These are phyloP conservation scores for Drosophila pseudotakahashii DNA, from an alignment of 2,888 invertebrate species.

Conservation along the genomic window DNA sequence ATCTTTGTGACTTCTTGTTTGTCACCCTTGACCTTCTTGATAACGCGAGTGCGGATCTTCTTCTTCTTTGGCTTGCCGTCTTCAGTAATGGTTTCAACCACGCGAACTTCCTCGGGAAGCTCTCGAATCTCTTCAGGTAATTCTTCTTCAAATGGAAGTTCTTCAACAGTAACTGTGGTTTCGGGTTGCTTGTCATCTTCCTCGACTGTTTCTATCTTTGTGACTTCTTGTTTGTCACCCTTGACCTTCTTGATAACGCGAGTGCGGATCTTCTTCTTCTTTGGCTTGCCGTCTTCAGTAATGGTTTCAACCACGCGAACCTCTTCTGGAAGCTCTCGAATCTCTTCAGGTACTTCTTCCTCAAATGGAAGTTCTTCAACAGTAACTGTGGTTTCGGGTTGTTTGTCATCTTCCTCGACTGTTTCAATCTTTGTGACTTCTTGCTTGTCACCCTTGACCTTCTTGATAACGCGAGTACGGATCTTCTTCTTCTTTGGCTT, in stretches of 20 bases:
- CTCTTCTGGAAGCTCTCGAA: slow-evolving; percentile 1
- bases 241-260: slow-evolving; percentile 28
- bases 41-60: slow-evolving; percentile 12
- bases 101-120: background rate
- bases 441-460: slow-evolving; percentile 46
- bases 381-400: background rate
- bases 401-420: slow-evolving; percentile 2
- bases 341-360: background rate
- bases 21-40: slow-evolving; percentile 11
- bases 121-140: background rate
- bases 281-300: slow-evolving; percentile 25
- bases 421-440: slow-evolving; percentile 19
- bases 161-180: background rate
- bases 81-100: background rate
- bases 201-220: slow-evolving; percentile 4
- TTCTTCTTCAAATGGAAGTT: background rate
- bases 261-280: slow-evolving; percentile 42
- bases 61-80: slow-evolving; percentile 6
- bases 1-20: slow-evolving; percentile 3
- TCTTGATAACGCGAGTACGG: slow-evolving; percentile 45
- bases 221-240: slow-evolving; percentile 5
- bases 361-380: background rate
- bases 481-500: slow-evolving; percentile 22
- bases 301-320: slow-evolving; percentile 1
- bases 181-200: background rate